These are phyloP conservation scores for Alosa alosa DNA, from an alignment of 2,113 vertebrate genomes.

Conservation along the genomic window DNA sequence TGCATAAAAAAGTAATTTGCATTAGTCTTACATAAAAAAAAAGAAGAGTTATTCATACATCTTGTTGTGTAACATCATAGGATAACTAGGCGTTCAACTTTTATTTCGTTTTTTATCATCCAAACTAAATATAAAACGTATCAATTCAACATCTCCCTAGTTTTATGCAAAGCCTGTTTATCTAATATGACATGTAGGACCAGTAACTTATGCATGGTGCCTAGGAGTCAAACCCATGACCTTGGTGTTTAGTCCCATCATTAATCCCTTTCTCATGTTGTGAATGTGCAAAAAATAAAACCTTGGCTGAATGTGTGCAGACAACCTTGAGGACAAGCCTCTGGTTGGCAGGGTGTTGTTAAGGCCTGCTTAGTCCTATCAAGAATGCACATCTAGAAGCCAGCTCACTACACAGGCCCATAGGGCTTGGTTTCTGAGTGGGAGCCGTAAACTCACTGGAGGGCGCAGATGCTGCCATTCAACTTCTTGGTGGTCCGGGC, in stretches of 20 bases:
- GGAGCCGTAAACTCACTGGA: constrained; percentile 82
- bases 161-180: too few relatives aligned
- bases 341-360: background rate
- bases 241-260: too few relatives aligned
- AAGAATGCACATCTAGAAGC: background rate
- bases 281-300: background rate
- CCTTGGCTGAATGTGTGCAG: background rate
- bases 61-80: background rate
- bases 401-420: background rate
- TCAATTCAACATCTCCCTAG: too few relatives aligned
- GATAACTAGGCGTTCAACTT: background rate
- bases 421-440: background rate
- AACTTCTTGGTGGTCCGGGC: constrained; percentile 98
- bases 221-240: too few relatives aligned
- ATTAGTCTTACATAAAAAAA: background rate
- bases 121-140: too few relatives aligned
- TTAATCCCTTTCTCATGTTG: background rate
- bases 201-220: too few relatives aligned
- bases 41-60: background rate
- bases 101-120: too few relatives aligned
- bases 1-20: background rate
- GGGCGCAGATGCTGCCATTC: constrained; percentile 97
- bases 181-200: too few relatives aligned
- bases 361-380: background rate
- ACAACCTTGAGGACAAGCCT: background rate